These are phyloP conservation scores for Rousettus leschenaultii DNA, from an alignment of 2,113 vertebrate genomes.

Conservation along the genomic window DNA sequence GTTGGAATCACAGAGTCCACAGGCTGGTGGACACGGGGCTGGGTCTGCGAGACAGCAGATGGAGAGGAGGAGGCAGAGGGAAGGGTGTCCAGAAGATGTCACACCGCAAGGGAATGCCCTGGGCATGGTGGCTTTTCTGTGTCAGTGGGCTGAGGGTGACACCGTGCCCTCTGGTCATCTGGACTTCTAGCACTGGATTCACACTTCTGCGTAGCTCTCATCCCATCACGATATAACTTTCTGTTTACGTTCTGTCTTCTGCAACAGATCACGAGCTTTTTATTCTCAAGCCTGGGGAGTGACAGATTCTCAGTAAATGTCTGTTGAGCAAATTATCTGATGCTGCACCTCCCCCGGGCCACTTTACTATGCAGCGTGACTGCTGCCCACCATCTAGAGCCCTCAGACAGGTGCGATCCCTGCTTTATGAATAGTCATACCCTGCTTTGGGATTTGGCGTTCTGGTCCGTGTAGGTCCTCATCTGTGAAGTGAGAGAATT, in stretches of 20 bases:
- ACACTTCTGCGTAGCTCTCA: background rate
- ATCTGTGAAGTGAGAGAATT: background rate
- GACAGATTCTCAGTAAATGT: background rate
- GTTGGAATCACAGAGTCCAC: background rate
- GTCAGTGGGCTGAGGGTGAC: background rate
- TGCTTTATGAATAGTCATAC: background rate
- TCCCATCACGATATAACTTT: accelerated
- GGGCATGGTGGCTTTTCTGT: background rate
- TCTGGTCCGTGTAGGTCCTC: background rate
- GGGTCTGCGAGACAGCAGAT: background rate
- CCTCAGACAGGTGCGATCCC: accelerated
- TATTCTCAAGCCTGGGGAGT: background rate
- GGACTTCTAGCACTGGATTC: background rate
- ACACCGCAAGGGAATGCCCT: background rate
- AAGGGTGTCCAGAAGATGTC: too few relatives aligned
- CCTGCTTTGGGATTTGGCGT: background rate
- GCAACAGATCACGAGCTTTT: background rate
- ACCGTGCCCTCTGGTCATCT: background rate
- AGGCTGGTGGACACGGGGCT: background rate
- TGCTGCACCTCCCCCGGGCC: background rate
- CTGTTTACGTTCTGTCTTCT: background rate
- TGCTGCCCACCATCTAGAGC: accelerated
- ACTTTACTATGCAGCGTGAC: background rate
- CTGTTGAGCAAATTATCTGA: background rate
- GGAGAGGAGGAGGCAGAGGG: background rate